phyloP scores from a whole-genome alignment of 2,797 vertebrate genomes.

The Threskiornis aethiopicus region DNA sequence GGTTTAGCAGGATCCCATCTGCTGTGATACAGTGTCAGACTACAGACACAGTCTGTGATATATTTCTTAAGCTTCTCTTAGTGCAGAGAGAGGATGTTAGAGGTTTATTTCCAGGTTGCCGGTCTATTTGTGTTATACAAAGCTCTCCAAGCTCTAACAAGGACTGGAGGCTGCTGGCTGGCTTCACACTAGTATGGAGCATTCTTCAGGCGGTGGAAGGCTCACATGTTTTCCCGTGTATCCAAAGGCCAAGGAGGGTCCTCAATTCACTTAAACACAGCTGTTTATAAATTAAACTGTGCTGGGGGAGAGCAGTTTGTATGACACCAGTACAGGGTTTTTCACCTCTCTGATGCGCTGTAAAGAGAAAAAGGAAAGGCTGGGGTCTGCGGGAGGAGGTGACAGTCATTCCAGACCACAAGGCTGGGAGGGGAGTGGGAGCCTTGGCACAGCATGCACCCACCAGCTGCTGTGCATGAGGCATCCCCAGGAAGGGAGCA shows the following conservation, averaged over 20 bases:
- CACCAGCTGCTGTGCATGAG: rapidly evolving
- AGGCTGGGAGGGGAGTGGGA: neutral
- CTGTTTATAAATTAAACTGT: neutral
- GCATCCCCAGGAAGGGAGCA: neutral
- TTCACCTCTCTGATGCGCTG: neutral
- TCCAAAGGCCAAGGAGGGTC: neutral
- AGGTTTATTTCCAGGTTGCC: neutral
- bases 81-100: neutral
- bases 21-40: slow-evolving; percentile 31
- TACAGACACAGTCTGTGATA: neutral
- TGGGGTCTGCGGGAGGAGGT: neutral
- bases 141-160: neutral
- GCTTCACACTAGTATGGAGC: neutral
- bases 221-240: neutral
- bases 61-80: neutral
- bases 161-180: neutral
- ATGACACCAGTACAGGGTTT: neutral
- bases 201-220: neutral
- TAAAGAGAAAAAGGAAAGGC: neutral
- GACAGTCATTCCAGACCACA: neutral
- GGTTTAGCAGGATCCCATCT: slow-evolving; percentile 49
- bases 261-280: neutral
- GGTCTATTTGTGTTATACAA: neutral
- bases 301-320: neutral
- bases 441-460: neutral